A percentile compares a stretch with the other conserved stretches of the same genome.
Conservation (phyloP, 2,888 invertebrate species). For the Metacarcinus magister region DNA sequence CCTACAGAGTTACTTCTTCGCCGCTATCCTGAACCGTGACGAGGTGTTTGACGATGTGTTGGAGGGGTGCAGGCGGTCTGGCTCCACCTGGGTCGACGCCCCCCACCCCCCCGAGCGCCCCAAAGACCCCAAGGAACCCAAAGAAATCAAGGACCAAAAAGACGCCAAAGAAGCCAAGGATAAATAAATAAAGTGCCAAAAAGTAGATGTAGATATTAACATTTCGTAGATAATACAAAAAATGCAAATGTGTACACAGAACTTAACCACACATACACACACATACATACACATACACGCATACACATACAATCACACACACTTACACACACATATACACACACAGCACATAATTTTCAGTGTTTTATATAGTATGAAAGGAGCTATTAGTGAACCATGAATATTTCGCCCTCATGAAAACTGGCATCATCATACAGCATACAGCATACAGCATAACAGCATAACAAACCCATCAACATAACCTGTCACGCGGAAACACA, state of each 20-base stretch:
- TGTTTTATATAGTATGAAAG: not conserved
- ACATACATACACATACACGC: conserved; percentile 59
- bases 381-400: not conserved
- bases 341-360: conserved; percentile 35
- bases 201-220: conserved; percentile 47
- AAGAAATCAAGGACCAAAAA: conserved; percentile 42
- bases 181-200: conserved; percentile 54
- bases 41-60: conserved; percentile 84
- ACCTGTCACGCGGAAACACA: not conserved
- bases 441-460: not conserved
- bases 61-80: conserved; percentile 75
- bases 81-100: conserved; percentile 68
- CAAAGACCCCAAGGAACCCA: conserved; percentile 19
- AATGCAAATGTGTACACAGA: not conserved
- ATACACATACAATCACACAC: conserved; percentile 63
- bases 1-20: conserved; percentile 84
- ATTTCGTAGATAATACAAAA: not conserved
- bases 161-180: conserved; percentile 64
- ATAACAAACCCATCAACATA: not conserved
- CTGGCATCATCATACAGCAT: not conserved
- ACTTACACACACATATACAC: conserved; percentile 47
- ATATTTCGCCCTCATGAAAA: not conserved
- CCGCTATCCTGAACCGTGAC: conserved; percentile 84
- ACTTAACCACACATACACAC: conserved; percentile 35
- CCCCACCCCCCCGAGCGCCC: not conserved